Evolutionary conservation across 2,888 invertebrate genomes (phyloP).

Genomic region (Ornithoptera priamus): DNA sequence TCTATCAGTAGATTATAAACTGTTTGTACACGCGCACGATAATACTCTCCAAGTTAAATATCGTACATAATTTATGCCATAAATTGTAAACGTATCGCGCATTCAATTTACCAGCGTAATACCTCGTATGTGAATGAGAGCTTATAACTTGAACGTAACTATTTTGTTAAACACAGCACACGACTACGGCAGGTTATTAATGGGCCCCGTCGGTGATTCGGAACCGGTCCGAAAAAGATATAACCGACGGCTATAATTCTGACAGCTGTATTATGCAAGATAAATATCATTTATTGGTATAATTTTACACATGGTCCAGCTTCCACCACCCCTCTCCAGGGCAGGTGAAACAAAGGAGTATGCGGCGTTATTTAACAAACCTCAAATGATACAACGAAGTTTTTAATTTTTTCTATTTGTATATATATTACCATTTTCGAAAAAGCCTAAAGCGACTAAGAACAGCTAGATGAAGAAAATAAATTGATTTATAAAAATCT

Average conservation of each 20-base stretch:
- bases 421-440: too few relatives aligned
- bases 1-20: not conserved
- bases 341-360: constrained; percentile 29
- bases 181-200: constrained; percentile 28
- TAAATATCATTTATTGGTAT: constrained; percentile 52
- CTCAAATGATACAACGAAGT: too few relatives aligned
- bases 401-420: too few relatives aligned
- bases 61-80: not conserved
- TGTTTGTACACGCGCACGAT: constrained; percentile 26
- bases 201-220: constrained; percentile 30
- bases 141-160: constrained; percentile 17
- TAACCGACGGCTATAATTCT: constrained; percentile 36
- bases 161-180: constrained; percentile 25
- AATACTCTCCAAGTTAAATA: constrained; percentile 40
- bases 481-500: too few relatives aligned
- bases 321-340: constrained; percentile 38
- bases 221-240: constrained; percentile 32
- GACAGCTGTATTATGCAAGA: constrained; percentile 56
- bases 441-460: too few relatives aligned
- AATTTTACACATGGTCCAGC: constrained; percentile 48
- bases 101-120: constrained; percentile 23
- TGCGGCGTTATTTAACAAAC: not conserved
- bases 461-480: too few relatives aligned
- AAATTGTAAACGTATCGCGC: not conserved
- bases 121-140: constrained; percentile 21